Evolutionary conservation across 35 echinoderm and acorn worm genomes (phyloP).

Genomic region (Ophiothrix spiculata): DNA sequence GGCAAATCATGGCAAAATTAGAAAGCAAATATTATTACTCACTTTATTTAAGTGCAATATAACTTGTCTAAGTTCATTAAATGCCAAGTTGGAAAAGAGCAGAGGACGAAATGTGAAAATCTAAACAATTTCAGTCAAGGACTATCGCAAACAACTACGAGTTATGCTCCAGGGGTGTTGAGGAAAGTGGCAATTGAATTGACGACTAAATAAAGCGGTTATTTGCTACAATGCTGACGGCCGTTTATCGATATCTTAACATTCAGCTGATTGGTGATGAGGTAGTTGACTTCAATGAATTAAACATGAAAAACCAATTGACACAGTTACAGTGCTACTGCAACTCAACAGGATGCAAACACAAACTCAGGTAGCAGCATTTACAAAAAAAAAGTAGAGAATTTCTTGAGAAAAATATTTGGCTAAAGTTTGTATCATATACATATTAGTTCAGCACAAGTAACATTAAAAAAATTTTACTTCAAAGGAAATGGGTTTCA

Average conservation of each 20-base stretch:
- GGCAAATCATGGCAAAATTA: not conserved
- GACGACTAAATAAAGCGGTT: not conserved
- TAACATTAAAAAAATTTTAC: too few species aligned
- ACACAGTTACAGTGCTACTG: too few species aligned
- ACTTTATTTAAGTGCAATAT: not conserved
- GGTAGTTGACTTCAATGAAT: not conserved
- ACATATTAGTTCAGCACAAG: too few species aligned
- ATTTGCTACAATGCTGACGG: not conserved
- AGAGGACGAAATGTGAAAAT: too few species aligned
- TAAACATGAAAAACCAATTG: slow-evolving; percentile 10
- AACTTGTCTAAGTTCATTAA: not conserved
- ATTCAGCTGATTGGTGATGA: slow-evolving; percentile 7
- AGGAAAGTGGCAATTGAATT: slow-evolving; percentile 9
- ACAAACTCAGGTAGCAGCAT: too few species aligned
- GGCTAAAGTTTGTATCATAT: too few species aligned
- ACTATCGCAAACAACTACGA: not conserved
- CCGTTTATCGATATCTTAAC: slow-evolving; percentile 13
- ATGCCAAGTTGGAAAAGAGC: too few species aligned
- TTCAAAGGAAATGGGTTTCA: too few species aligned
- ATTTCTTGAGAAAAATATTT: too few species aligned
- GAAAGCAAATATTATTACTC: not conserved
- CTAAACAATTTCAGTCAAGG: not conserved
- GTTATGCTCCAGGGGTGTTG: not conserved
- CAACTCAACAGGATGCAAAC: too few species aligned
- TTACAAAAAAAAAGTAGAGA: too few species aligned